Evolutionary conservation across 2,797 vertebrate species (phyloP).

Genomic region (Trichosurus vulpecula): DNA sequence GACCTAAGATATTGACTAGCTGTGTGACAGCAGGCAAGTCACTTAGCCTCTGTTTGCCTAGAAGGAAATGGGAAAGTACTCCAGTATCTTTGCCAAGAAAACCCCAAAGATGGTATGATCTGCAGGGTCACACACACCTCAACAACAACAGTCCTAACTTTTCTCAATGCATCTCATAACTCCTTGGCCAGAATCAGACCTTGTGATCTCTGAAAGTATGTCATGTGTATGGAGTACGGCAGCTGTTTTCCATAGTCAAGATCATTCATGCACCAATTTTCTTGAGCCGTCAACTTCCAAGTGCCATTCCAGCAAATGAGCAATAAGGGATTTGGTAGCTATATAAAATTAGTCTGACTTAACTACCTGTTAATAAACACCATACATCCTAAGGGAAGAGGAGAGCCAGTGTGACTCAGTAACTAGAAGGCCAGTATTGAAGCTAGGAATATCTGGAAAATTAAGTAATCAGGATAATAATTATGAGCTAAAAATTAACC

Average conservation of each 20-base stretch:
- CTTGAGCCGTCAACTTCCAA: conserved; percentile 36
- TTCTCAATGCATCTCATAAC: neutral
- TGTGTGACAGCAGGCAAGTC: neutral
- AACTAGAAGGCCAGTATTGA: conserved; percentile 24
- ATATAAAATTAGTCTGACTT: conserved; percentile 14
- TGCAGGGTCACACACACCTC: neutral
- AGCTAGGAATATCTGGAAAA: conserved; percentile 54
- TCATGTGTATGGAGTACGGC: neutral
- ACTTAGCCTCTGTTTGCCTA: neutral
- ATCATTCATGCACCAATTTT: conserved; percentile 37
- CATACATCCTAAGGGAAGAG: neutral
- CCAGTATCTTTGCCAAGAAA: neutral
- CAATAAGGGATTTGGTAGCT: conserved; percentile 46
- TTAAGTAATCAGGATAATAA: conserved; percentile 64
- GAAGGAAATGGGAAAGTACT: neutral
- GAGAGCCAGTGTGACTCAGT: neutral
- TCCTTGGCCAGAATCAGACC: neutral
- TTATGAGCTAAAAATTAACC: conserved; percentile 26
- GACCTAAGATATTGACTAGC: neutral
- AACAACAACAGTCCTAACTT: neutral
- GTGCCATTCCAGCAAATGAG: conserved; percentile 55
- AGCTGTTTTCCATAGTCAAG: conserved; percentile 6
- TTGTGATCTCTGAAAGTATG: conserved; percentile 1
- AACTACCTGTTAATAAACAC: conserved; percentile 44
- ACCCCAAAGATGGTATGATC: neutral